Base-by-base conservation (phyloP, 2,888 invertebrate genomes). In the Caenorhabditis japonica region DNA sequence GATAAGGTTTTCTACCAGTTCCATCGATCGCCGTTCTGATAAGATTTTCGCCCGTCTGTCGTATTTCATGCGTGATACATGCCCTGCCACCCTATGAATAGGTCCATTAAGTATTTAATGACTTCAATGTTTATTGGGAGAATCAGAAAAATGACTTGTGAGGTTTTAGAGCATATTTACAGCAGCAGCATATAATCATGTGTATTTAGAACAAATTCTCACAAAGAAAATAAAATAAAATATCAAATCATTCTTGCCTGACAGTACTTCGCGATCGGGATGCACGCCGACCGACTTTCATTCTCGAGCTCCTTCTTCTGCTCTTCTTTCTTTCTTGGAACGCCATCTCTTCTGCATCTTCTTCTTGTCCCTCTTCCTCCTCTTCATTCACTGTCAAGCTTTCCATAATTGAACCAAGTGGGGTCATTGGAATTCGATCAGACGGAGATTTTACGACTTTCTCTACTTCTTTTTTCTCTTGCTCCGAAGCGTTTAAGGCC, bases 271-370 rank as follows among this genome's bases (percentile, higher is more conserved):
- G n/a, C 10, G 21, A 15, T 3, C 21, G 15, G 19, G 19, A 4
- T 10, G 23, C 43, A 23, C 19, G 21, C 13, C 23, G 3, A 13
- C 55, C 41, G 5, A 41, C 55, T 30, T 41, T 55, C 55, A 55
- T 55, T n/a, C 21, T 55, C 27, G 55, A 55, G 17, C 55, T 55
- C 38, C 55, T 38, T 25, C 52, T 15, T 19, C 38, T 55, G 13
- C 30, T 55, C 17, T 41, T 53, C 19, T 43, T 55, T 15, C 30
- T 30, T 8, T 30, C 47, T 4, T 8, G 4, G 17, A 30, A 17
- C 30, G 30, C 17, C 19, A 10, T 10, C 43, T 43, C 43, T 21
- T 47, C 47, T 1, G 3, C 17, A 12, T 47, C 47, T 2, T 21
- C 21, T 21, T 13, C 19, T 21, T 49, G 34, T 2, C 10, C 17